Base-by-base conservation (phyloP, 1,140 invertebrate species). In the Cotesia glomerata region DNA sequence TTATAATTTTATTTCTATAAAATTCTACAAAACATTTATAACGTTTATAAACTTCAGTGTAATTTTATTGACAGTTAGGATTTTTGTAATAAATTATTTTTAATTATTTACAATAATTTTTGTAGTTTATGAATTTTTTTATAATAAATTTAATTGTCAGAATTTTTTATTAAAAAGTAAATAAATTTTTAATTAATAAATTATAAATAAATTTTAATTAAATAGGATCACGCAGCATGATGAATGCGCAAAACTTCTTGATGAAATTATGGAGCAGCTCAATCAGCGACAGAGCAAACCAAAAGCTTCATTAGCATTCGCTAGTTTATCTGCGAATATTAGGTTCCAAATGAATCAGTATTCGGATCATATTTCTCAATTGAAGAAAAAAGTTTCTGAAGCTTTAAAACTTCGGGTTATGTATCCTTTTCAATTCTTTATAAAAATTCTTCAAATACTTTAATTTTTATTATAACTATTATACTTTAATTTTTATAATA, bases 151-250 rank as follows among this genome's bases (percentile, higher is more conserved):
- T 18, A 18, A 18, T 18, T 26, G 26, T 26, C 26, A 26, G 26
- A 26, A 26, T 26, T 26, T 26, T 26, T 26, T 26, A 1, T 26
- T 26, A 26, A 26, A n/a, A n/a, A n/a, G n/a, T n/a, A n/a, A n/a
- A n/a, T n/a, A n/a, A n/a, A n/a, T n/a, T n/a, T n/a, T n/a, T n/a
- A n/a, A n/a, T n/a, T n/a, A n/a, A 26, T 26, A 45, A 45, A 9
- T 39, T 39, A 39, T 45, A 45, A 7, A 11, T 2, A 9, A 45
- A 45, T 45, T 5, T 45, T 8, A 45, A 45, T 45, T 45, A 72
- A 75, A 18, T 72, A 92, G 92, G 92, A 82, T 92, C 3, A 79
- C 85, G 0, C 91, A 92, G 77, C 88, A 92, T 81, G 91, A 92
- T 73, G 88, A 90, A 0, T 93, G 91, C 76, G 90, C 92, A 78